phyloP scores from a whole-genome alignment of 2,888 invertebrate species.

The Magallana nippona region DNA sequence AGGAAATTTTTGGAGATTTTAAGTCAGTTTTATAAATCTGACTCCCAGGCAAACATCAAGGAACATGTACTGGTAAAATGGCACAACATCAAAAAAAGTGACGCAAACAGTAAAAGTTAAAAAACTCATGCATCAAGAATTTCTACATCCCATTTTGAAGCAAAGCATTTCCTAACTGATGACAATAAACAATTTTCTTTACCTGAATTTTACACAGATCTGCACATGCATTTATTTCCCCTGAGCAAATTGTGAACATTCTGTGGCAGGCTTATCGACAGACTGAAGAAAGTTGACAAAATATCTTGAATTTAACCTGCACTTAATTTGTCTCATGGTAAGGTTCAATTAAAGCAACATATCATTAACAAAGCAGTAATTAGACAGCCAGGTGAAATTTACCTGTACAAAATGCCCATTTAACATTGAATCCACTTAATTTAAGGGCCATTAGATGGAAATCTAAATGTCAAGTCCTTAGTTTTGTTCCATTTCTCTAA shows the following conservation, averaged over 20 bases:
- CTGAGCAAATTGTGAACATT: not conserved
- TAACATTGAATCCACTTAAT: not conserved
- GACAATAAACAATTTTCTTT: not conserved
- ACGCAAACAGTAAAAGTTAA: too few species aligned
- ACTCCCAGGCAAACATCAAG: too few species aligned
- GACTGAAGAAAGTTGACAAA: slow-evolving; percentile 16
- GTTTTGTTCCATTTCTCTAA: not conserved
- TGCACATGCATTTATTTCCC: not conserved
- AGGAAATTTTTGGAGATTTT: too few species aligned
- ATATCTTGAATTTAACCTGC: not conserved
- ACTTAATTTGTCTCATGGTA: not conserved
- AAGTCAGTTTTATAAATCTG: too few species aligned
- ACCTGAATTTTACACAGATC: not conserved
- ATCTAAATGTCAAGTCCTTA: not conserved
- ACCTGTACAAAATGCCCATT: not conserved
- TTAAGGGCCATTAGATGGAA: not conserved
- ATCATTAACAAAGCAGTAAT: slow-evolving; percentile 2
- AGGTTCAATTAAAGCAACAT: slow-evolving; percentile 20
- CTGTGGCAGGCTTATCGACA: not conserved
- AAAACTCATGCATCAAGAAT: too few species aligned
- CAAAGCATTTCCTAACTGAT: too few species aligned
- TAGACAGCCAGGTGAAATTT: slow-evolving; percentile 2
- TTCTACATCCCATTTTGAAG: too few species aligned
- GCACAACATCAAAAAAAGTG: too few species aligned
- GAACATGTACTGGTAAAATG: too few species aligned